Base-by-base conservation (phyloP, 2,888 invertebrate genomes). In the Apodemia hepburni region DNA sequence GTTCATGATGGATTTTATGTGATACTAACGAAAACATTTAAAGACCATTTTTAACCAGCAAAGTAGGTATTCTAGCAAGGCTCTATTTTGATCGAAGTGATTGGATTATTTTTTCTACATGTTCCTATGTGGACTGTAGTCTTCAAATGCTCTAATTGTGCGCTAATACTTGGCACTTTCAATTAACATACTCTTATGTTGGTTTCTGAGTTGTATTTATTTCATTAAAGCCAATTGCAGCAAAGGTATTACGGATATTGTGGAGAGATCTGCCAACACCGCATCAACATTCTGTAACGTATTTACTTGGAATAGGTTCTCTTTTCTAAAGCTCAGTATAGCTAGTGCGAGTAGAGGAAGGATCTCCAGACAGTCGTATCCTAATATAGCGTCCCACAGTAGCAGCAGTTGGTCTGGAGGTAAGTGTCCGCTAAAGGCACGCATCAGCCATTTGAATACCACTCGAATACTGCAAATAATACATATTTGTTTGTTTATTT, bases 401-500 rank as follows among this genome's bases (percentile, higher is more conserved):
- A 97, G 94, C 3, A 99, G 89, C 1, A 99, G 93, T 82, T 99
- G 98, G 76, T 98, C 98, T 0, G 98, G 98, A 0, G 97, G 96
- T 59, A 99, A 90, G 77, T 98, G 98, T 0, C 99, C 99, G 74
- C 98, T 98, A 82, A 98, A 99, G 1, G 97, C 98, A 68, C 98
- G 92, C 95, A 99, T 98, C 58, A 99, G 84, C 98, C 99, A 99
- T 84, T 98, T 98, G 81, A 98, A 98, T 1, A 98, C 97, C 33
- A 98, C 95, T 74, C 96, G 94, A 62, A 98, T 93, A 3, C 98
- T 98, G 80, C 12, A n/a, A 81, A 67, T 15, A 9, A 17, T n/a
- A n/a, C n/a, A n/a, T n/a, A n/a, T n/a, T n/a, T n/a, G n/a, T 38
- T 27, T 49, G 12, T 22, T 22, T 22, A 22, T 22, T 22, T 22